These are phyloP conservation scores for Paedocypris sp. DNA, from an alignment of 2,113 vertebrate species.

Conservation along the genomic window DNA sequence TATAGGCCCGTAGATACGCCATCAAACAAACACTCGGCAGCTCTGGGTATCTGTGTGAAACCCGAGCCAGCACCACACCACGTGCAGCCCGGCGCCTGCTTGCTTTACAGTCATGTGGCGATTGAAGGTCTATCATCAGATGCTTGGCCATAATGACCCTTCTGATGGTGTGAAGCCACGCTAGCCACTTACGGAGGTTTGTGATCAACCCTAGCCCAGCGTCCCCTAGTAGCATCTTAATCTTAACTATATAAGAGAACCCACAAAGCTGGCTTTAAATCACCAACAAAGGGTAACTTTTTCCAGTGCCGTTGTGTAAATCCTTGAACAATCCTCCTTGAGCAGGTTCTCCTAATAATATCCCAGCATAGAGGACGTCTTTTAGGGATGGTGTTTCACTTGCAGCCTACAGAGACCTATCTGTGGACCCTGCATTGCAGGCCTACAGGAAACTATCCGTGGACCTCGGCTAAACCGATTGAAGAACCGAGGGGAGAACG, in stretches of 20 bases:
- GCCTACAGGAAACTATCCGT: too few relatives aligned
- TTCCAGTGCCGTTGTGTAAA: constrained; percentile 11
- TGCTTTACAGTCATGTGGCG: constrained; percentile 26
- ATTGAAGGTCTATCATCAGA: constrained; percentile 15
- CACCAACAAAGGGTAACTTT: constrained; percentile 1
- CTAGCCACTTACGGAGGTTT: not conserved
- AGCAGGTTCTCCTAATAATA: constrained; percentile 5
- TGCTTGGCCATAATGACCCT: not conserved
- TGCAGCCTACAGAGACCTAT: not conserved
- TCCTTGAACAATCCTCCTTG: constrained; percentile 6
- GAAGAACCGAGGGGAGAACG: too few relatives aligned
- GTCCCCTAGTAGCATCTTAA: not conserved
- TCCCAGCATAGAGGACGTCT: not conserved
- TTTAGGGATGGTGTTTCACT: not conserved
- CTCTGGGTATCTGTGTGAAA: constrained; percentile 23
- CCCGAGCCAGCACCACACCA: constrained; percentile 5
- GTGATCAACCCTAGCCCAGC: not conserved
- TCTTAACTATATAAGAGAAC: constrained; percentile 15
- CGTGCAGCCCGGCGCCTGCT: constrained; percentile 24
- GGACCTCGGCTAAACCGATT: too few relatives aligned
- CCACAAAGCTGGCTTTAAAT: constrained; percentile 5
- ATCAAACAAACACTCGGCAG: constrained; percentile 26
- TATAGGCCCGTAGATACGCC: constrained; percentile 4
- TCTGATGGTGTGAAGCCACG: not conserved
- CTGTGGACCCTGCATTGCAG: not conserved